These are phyloP conservation scores for Benthosema pterotum DNA, from an alignment of 2,797 vertebrate species.

Conservation along the genomic window DNA sequence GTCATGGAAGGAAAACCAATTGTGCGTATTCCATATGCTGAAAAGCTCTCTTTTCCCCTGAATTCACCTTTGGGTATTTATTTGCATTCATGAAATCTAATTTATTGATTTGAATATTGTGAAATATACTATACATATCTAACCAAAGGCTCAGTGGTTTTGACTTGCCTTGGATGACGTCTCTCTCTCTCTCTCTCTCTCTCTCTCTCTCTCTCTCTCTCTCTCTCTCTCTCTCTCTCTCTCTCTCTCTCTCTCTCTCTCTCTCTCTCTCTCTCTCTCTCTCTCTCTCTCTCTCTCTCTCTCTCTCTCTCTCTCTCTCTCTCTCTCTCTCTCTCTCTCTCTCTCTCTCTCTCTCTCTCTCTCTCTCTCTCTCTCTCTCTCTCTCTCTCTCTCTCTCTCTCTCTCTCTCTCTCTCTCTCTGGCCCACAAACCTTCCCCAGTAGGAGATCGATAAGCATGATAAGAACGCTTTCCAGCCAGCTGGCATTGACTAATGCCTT, in stretches of 20 bases:
- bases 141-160: slow-evolving; percentile 9
- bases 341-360: not conserved
- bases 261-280: not conserved
- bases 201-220: no score
- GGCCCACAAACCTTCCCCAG: slow-evolving; percentile 26
- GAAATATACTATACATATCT: slow-evolving; percentile 6
- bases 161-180: slow-evolving; percentile 8
- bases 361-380: no score
- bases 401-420: not conserved
- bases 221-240: not conserved
- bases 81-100: no score
- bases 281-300: no score
- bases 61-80: no score
- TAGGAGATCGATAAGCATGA: slow-evolving; percentile 51
- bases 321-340: no score
- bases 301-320: not conserved
- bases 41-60: no score
- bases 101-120: slow-evolving; percentile 13
- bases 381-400: slow-evolving; percentile 3
- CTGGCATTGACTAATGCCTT: slow-evolving; percentile 46
- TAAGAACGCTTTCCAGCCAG: slow-evolving; percentile 42
- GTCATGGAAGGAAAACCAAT: not conserved
- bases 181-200: not conserved
- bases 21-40: not conserved
- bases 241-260: no score